Evolutionary conservation across 1,140 invertebrate genomes (phyloP).

Genomic region (Sitobion miscanthi): DNA sequence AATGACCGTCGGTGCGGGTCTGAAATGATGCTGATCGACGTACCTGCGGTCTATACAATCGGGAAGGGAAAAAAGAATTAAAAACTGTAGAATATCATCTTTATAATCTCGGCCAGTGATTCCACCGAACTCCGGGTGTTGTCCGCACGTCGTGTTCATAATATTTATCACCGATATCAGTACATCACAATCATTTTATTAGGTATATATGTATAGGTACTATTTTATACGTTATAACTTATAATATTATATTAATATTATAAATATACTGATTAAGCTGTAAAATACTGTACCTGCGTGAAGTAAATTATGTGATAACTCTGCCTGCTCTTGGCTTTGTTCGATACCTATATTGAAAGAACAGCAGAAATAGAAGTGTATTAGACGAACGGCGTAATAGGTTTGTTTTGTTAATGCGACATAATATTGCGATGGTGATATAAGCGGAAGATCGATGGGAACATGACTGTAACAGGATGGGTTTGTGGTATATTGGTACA

Average conservation of each 20-base stretch:
- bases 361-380: conserved; percentile 57
- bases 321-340: conserved; percentile 78
- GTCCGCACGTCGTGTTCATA: neutral
- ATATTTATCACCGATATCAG: neutral
- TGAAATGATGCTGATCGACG: conserved; percentile 77
- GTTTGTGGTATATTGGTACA: neutral
- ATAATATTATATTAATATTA: too few species aligned
- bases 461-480: neutral
- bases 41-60: conserved; percentile 73
- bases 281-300: conserved; percentile 72
- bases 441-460: neutral
- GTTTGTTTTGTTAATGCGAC: neutral
- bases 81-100: neutral
- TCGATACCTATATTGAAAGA: conserved; percentile 69
- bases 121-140: neutral
- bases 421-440: neutral
- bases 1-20: conserved; percentile 76
- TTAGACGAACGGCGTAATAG: conserved; percentile 24
- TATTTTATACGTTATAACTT: neutral
- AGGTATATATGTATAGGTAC: neutral
- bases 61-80: neutral
- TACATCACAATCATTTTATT: neutral
- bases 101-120: neutral
- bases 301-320: conserved; percentile 83
- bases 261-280: neutral